Evolutionary conservation across 92 coral and sea anemone species (phyloP).

Genomic region (Blastomussa wellsi): DNA sequence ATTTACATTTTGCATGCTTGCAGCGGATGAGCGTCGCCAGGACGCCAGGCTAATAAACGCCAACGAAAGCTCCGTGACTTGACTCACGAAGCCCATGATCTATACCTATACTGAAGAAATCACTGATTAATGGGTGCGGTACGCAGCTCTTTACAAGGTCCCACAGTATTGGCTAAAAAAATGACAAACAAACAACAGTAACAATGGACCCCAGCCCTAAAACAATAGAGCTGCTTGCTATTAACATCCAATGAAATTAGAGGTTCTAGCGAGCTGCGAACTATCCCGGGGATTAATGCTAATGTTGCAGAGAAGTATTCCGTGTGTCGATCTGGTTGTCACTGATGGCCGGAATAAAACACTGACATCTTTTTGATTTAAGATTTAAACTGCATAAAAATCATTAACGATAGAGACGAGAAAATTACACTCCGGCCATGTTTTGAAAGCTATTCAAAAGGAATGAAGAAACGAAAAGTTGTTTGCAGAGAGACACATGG

Average conservation of each 20-base stretch:
- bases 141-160: too few relatives aligned
- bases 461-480: neutral
- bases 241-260: too few relatives aligned
- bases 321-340: neutral
- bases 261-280: too few relatives aligned
- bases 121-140: neutral
- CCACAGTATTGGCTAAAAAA: too few relatives aligned
- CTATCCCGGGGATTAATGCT: too few relatives aligned
- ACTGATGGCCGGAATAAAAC: neutral
- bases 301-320: neutral
- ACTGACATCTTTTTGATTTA: neutral
- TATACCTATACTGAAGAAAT: neutral
- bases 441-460: neutral
- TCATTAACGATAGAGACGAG: neutral
- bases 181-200: too few relatives aligned
- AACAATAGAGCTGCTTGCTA: too few relatives aligned
- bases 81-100: neutral
- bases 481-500: too few relatives aligned
- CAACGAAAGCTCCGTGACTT: neutral
- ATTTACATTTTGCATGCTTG: neutral
- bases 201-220: too few relatives aligned
- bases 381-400: neutral
- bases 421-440: neutral
- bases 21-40: neutral
- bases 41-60: neutral